These are phyloP conservation scores for Diabrotica virgifera DNA, from an alignment of 1,140 invertebrate genomes.

Conservation along the genomic window DNA sequence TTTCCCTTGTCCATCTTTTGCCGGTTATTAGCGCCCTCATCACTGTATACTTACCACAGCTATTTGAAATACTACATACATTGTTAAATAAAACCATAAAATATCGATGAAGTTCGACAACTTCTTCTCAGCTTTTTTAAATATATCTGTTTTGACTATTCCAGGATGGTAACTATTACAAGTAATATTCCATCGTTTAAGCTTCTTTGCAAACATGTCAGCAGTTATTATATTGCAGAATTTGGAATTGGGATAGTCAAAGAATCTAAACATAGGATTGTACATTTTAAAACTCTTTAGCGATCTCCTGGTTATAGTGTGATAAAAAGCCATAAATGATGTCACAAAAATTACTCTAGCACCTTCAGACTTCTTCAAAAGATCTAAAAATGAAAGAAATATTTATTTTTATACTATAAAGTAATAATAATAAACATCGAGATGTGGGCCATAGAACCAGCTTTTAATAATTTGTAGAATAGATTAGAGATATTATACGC, in stretches of 20 bases:
- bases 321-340: slow-evolving; percentile 6
- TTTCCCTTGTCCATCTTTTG: too few species aligned
- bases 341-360: slow-evolving; percentile 7
- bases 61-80: too few species aligned
- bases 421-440: too few species aligned
- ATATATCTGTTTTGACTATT: neutral
- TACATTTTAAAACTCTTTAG: neutral
- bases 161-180: slow-evolving; percentile 11
- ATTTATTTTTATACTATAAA: too few species aligned
- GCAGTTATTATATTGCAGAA: neutral
- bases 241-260: slow-evolving; percentile 10
- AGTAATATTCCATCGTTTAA: slow-evolving; percentile 8
- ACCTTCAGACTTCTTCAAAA: slow-evolving; percentile 10
- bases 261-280: neutral
- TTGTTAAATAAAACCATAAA: neutral
- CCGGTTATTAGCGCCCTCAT: too few species aligned
- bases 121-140: neutral
- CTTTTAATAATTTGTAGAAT: too few species aligned
- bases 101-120: neutral
- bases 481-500: too few species aligned
- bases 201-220: slow-evolving; percentile 8
- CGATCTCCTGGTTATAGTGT: neutral
- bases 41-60: too few species aligned
- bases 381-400: neutral
- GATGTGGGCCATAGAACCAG: too few species aligned